Base-by-base conservation (phyloP, 2,113 vertebrate species). In the Sprattus sprattus region DNA sequence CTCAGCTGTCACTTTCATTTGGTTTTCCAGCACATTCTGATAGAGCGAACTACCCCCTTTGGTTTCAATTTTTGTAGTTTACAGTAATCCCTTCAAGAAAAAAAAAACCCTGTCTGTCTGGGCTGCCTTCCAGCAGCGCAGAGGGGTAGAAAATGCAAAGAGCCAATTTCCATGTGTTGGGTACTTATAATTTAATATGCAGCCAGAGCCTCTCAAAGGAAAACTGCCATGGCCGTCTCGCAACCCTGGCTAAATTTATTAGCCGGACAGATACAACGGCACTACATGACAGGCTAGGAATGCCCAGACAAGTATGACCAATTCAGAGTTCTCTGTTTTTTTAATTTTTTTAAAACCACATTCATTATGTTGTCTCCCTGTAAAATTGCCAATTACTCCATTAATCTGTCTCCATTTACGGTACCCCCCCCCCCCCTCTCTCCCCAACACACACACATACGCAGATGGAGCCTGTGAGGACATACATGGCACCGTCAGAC, bases 101-200 rank as follows among this genome's bases (percentile, higher is more conserved):
- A 87, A 28, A 85, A 39, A 78, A 39, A n/a, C n/a, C 4, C 71
- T 78, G 71, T 89, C 89, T 88, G 84, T 89, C 88, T 90, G 88
- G 87, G 90, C 88, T 44, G 50, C 67, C 83, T 86, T 92, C 92
- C 92, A 91, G 84, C 20, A 22, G 88, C 88, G 83, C 83, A 84
- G 71, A 86, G 87, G 80, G 86, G 85, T 82, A 87, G 80, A 82
- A 84, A 87, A 86, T 85, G 57, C 87, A 90, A 90, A 87, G 81
- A 90, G 85, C 82, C 82, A 86, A 88, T 92, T 91, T 91, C 90
- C 90, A 92, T 88, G 88, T 91, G 88, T 89, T 86, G 86, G 88
- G 91, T 81, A 89, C 89, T 92, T 93, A 89, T 89, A 90, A 90
- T 83, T 93, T 88, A 90, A 91, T 92, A 88, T 92, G 88, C 90